phyloP scores from a whole-genome alignment of 30 jellyfish, hydroid and myxozoan species.

The Sanderia malayensis region DNA sequence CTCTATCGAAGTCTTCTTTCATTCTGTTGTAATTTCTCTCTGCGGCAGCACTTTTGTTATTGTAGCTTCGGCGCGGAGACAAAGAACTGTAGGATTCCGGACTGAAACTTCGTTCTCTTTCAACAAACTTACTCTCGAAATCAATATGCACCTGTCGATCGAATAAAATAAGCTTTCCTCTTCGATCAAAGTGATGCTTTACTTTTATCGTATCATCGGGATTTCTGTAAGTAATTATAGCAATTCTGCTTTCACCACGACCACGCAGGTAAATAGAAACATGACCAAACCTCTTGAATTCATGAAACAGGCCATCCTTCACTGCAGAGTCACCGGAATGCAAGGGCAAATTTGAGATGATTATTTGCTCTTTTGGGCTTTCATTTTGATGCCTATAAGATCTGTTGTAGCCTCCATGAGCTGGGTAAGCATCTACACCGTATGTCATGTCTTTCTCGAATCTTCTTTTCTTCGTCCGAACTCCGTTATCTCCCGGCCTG shows the following conservation, averaged over 20 bases:
- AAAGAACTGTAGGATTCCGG: slow-evolving; percentile 50
- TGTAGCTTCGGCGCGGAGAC: slow-evolving; percentile 52
- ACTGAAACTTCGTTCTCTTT: slow-evolving; percentile 59
- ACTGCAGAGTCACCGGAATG: slow-evolving; percentile 75
- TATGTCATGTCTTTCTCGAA: slow-evolving; percentile 62
- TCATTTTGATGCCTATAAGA: slow-evolving; percentile 38
- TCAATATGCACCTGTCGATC: slow-evolving; percentile 91
- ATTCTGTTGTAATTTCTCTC: slow-evolving; percentile 40
- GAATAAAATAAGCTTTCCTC: slow-evolving; percentile 78
- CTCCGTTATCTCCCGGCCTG: slow-evolving; percentile 56
- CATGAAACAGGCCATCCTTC: slow-evolving; percentile 77
- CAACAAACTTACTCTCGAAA: slow-evolving; percentile 66
- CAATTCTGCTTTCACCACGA: slow-evolving; percentile 91
- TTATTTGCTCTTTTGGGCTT: slow-evolving; percentile 65
- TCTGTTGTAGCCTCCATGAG: slow-evolving; percentile 66
- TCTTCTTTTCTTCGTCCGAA: slow-evolving; percentile 64
- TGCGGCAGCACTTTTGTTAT: slow-evolving; percentile 25
- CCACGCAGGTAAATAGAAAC: slow-evolving; percentile 86
- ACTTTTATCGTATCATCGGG: slow-evolving; percentile 78
- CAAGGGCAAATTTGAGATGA: slow-evolving; percentile 75
- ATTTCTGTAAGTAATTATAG: slow-evolving; percentile 74
- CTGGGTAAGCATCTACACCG: slow-evolving; percentile 68
- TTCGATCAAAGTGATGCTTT: slow-evolving; percentile 78
- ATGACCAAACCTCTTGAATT: slow-evolving; percentile 87
- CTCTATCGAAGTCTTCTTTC: slow-evolving; percentile 47